Base-by-base conservation (phyloP, 1,140 invertebrate genomes). In the Drosophila repleta region DNA sequence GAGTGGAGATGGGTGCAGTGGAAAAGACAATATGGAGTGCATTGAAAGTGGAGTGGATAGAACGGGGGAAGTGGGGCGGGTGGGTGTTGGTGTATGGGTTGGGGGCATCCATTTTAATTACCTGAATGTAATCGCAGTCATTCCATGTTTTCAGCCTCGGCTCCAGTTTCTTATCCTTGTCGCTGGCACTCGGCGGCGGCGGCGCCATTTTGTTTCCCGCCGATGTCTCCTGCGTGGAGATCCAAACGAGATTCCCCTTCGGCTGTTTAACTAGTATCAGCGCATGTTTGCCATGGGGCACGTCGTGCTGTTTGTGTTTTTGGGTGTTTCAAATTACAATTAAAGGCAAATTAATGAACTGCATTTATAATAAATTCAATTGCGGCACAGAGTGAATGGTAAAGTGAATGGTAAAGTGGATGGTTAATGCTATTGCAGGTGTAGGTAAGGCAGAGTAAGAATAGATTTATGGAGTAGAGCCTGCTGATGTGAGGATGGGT, bases 61-160 rank as follows among this genome's bases (percentile, higher is more conserved):
- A 51, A 20, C 8, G 7, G 21, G 13, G 15, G n/a, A 52, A 32
- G 60, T 37, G 60, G 55, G 66, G 65, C 32, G 60, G 66, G 37
- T 56, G 67, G 52, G 70, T n/a, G 43, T 58, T 66, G 76, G 76
- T 84, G 81, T 70, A 85, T 87, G 87, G 81, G 75, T 74, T 67
- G 68, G 71, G 37, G 37, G 13, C 39, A 35, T 35, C 71, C 69
- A 60, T 80, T 83, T 79, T 91, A 91, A 79, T 84, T 92, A 94
- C 93, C 93, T 95, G 94, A 70, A 97, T 96, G 88, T 96, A 94
- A 84, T 97, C 96, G 91, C 97, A 97, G 66, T 96, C 95, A 76
- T 95, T 94, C 96, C 96, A 97, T 63, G 95, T 95, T 90, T 93
- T 74, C 53, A 94, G 91, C 62, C 91, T 92, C 72, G 93, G 93